Conservation (phyloP, 2,113 vertebrate genomes). For the Scolopax mira region DNA sequence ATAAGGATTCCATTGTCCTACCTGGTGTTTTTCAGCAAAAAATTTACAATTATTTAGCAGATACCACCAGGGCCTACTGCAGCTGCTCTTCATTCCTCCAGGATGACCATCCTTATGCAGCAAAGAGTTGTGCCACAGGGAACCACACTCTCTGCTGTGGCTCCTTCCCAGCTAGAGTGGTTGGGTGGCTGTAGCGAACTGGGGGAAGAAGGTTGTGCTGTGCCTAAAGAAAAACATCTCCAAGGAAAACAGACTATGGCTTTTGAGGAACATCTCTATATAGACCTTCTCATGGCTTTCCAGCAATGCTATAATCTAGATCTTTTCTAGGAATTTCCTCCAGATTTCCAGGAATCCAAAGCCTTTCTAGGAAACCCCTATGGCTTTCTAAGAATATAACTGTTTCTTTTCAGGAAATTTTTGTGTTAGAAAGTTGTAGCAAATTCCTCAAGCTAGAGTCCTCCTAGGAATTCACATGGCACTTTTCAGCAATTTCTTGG, state of each 20-base stretch:
- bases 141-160: neutral
- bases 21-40: conserved; percentile 4
- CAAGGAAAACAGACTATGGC: neutral
- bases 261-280: neutral
- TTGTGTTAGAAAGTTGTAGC: neutral
- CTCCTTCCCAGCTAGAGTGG: neutral
- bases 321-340: neutral
- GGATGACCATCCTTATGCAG: neutral
- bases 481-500: neutral
- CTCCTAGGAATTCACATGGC: neutral
- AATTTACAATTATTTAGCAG: conserved; percentile 6
- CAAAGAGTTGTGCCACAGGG: conserved; percentile 8
- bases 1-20: neutral
- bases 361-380: neutral
- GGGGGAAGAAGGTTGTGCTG: neutral
- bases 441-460: neutral
- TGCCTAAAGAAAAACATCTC: neutral
- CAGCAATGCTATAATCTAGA: neutral
- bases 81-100: neutral
- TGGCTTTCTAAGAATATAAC: neutral
- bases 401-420: neutral
- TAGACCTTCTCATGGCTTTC: neutral
- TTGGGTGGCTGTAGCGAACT: neutral
- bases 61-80: conserved; percentile 2
- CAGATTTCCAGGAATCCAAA: neutral